Conservation (phyloP, 2,113 vertebrate species). For the Sylvietta virens region DNA sequence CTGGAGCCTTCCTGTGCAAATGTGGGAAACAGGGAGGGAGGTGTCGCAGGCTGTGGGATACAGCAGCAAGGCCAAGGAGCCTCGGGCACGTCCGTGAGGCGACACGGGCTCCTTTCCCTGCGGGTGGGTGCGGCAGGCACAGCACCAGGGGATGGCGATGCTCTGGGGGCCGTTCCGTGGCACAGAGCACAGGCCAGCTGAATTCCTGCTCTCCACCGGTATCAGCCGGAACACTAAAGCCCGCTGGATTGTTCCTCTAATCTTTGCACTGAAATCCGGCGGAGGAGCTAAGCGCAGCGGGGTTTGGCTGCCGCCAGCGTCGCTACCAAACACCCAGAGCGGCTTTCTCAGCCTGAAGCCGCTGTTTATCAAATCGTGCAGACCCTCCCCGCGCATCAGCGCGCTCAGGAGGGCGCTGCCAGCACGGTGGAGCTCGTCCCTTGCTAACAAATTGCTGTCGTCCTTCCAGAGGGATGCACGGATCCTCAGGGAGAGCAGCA, state of each 20-base stretch:
- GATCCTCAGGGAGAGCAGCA: fast-evolving
- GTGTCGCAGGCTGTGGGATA: neutral
- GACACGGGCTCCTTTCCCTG: neutral
- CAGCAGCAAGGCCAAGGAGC: neutral
- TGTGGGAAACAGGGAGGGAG: neutral
- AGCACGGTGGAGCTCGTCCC: neutral
- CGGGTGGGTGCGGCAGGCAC: neutral
- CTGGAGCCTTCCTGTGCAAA: neutral
- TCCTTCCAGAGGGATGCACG: neutral
- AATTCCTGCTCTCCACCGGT: neutral
- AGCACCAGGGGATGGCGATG: neutral
- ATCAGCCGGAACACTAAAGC: neutral
- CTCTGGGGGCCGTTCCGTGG: fast-evolving
- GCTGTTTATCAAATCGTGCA: neutral
- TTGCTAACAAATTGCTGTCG: neutral
- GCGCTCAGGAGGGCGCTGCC: neutral
- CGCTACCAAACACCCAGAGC: neutral
- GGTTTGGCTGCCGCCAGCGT: neutral
- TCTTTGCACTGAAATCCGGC: neutral
- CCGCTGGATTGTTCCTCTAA: neutral
- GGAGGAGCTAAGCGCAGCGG: neutral
- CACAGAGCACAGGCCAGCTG: neutral
- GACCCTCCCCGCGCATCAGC: neutral
- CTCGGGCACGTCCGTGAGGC: fast-evolving
- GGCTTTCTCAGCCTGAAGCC: neutral